These are phyloP conservation scores for Myiopsitta monachus DNA, from an alignment of 2,113 vertebrate genomes.

Conservation along the genomic window DNA sequence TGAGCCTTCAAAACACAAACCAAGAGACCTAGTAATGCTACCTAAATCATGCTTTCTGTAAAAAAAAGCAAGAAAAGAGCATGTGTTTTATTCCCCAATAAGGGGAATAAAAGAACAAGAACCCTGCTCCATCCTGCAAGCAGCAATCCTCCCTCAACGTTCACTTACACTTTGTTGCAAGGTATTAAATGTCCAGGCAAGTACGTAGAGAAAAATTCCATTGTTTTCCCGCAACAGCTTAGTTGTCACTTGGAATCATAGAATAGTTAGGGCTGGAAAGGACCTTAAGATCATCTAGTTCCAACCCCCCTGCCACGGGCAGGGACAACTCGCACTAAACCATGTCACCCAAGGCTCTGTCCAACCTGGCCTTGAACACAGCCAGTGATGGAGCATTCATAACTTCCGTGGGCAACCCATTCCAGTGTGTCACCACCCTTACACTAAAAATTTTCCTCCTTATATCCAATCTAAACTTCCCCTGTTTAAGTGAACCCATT, in stretches of 20 bases:
- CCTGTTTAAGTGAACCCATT: too few relatives aligned
- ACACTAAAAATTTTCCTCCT: too few relatives aligned
- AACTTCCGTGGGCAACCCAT: too few relatives aligned
- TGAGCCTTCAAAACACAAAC: background rate
- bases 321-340: too few relatives aligned
- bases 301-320: too few relatives aligned
- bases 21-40: background rate
- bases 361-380: too few relatives aligned
- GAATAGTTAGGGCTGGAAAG: too few relatives aligned
- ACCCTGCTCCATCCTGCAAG: background rate
- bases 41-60: background rate
- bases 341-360: too few relatives aligned
- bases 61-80: background rate
- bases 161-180: background rate
- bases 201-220: background rate
- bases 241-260: background rate
- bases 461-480: too few relatives aligned
- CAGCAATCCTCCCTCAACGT: background rate
- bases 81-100: background rate
- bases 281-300: too few relatives aligned
- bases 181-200: background rate
- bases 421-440: too few relatives aligned
- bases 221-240: background rate
- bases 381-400: too few relatives aligned
- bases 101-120: background rate